phyloP scores from a whole-genome alignment of 2,113 vertebrate genomes.

The Caranx ignobilis region DNA sequence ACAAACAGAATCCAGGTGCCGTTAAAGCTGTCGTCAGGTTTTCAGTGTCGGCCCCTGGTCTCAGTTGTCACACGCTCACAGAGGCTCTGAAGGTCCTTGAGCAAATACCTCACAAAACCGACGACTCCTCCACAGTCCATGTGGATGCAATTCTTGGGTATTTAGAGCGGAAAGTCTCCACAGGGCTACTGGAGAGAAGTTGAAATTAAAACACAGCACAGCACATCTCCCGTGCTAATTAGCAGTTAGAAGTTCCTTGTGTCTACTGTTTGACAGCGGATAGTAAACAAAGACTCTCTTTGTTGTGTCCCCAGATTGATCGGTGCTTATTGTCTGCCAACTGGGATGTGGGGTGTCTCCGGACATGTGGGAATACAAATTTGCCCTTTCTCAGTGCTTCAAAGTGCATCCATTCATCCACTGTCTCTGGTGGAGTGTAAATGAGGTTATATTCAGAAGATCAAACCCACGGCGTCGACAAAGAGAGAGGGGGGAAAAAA shows the following conservation, averaged over 20 bases:
- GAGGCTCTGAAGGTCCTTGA: conserved; percentile 42
- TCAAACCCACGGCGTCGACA: conserved; percentile 41
- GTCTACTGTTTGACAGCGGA: conserved; percentile 49
- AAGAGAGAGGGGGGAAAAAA: conserved; percentile 9
- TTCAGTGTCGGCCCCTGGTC: neutral
- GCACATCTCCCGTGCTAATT: conserved; percentile 64
- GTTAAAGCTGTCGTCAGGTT: conserved; percentile 13
- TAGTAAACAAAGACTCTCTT: conserved; percentile 69
- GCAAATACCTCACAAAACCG: conserved; percentile 49
- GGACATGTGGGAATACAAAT: conserved; percentile 46
- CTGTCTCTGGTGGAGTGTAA: conserved; percentile 23
- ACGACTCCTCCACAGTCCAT: conserved; percentile 50
- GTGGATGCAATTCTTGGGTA: conserved; percentile 76
- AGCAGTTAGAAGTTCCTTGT: conserved; percentile 60
- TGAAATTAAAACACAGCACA: conserved; percentile 57
- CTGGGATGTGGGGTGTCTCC: conserved; percentile 29
- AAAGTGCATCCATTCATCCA: conserved; percentile 49
- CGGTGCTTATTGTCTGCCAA: conserved; percentile 46
- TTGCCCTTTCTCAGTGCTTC: conserved; percentile 47
- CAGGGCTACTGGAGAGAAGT: conserved; percentile 65
- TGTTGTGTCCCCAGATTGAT: conserved; percentile 54
- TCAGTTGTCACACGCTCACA: conserved; percentile 26
- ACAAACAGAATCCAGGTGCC: conserved; percentile 34
- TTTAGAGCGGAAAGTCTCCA: conserved; percentile 79
- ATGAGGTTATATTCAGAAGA: conserved; percentile 53